These are phyloP conservation scores for Rhynchonycteris naso DNA, from an alignment of 2,797 vertebrate genomes.

Conservation along the genomic window DNA sequence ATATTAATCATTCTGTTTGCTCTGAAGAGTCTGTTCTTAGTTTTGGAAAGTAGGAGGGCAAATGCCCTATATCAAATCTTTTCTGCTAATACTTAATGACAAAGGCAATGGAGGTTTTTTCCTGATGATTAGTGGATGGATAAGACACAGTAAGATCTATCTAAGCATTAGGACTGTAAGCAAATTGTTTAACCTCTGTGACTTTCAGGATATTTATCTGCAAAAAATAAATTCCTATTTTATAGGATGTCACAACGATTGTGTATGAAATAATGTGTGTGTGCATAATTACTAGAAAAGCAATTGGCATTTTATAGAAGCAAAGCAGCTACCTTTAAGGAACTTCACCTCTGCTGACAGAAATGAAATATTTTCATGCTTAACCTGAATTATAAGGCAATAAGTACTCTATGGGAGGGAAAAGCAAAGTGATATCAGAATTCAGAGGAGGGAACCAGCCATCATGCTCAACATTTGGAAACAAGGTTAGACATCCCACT, in stretches of 20 bases:
- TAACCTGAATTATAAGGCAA: slow-evolving; percentile 25
- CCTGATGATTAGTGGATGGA: background rate
- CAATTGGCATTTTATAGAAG: background rate
- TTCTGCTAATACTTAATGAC: slow-evolving; percentile 49
- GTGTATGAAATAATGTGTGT: background rate
- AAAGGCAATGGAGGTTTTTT: background rate
- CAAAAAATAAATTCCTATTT: slow-evolving; percentile 49
- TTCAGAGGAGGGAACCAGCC: background rate
- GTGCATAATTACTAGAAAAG: slow-evolving; percentile 17
- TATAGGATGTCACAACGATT: slow-evolving; percentile 13
- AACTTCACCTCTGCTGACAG: background rate
- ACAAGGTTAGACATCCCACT: slow-evolving; percentile 39
- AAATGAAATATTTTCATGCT: slow-evolving; percentile 48
- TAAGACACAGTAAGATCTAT: slow-evolving; percentile 19
- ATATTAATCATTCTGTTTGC: slow-evolving; percentile 37
- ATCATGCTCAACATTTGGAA: slow-evolving; percentile 39
- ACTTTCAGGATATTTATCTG: background rate
- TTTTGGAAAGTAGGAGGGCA: slow-evolving; percentile 33
- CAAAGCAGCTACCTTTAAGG: slow-evolving; percentile 24
- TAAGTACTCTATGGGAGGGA: background rate
- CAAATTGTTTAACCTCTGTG: slow-evolving; percentile 39
- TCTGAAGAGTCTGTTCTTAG: slow-evolving; percentile 38
- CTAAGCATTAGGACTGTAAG: background rate
- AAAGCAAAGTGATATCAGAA: background rate
- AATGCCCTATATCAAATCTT: background rate